A percentile compares a stretch with the other conserved stretches of the same genome.
phyloP scores from a whole-genome alignment of 1,140 invertebrate species.

The Bombus breviceps region DNA sequence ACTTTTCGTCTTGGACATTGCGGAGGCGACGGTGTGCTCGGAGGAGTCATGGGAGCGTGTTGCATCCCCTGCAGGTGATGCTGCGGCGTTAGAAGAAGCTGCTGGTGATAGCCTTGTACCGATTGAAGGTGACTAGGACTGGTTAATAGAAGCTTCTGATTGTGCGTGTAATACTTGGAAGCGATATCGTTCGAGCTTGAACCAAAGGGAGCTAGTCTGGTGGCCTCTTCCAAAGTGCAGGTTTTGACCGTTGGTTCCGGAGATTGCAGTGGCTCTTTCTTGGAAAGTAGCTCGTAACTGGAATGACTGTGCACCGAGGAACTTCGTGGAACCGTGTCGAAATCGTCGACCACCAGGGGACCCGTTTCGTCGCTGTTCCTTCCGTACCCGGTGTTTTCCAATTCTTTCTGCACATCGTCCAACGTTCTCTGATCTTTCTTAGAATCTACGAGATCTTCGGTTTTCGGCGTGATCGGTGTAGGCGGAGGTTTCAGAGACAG shows the following conservation, averaged over 20 bases:
- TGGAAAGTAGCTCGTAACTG: constrained; percentile 53
- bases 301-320: constrained; percentile 56
- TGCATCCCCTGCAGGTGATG: constrained; percentile 72
- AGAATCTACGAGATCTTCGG: constrained; percentile 72
- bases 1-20: constrained; percentile 72
- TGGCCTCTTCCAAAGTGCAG: constrained; percentile 32
- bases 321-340: constrained; percentile 41
- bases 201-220: constrained; percentile 41
- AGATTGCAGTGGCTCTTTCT: constrained; percentile 40
- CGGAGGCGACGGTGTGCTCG: constrained; percentile 81
- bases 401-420: constrained; percentile 39
- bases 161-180: constrained; percentile 63
- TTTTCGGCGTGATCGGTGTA: constrained; percentile 55
- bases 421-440: constrained; percentile 72
- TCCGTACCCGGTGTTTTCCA: constrained; percentile 38
- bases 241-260: constrained; percentile 34
- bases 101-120: constrained; percentile 70
- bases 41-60: constrained; percentile 81
- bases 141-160: constrained; percentile 58
- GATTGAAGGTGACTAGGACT: constrained; percentile 67
- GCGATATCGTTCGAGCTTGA: constrained; percentile 31
- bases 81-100: constrained; percentile 72
- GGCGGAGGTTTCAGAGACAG: constrained; percentile 79
- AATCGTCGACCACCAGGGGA: constrained; percentile 49
- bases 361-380: constrained; percentile 38